Percentiles rank a stretch among this genome's conserved stretches.
Evolutionary conservation across 2,113 vertebrate genomes (phyloP).

Genomic region (Ornithorhynchus anatinus): DNA sequence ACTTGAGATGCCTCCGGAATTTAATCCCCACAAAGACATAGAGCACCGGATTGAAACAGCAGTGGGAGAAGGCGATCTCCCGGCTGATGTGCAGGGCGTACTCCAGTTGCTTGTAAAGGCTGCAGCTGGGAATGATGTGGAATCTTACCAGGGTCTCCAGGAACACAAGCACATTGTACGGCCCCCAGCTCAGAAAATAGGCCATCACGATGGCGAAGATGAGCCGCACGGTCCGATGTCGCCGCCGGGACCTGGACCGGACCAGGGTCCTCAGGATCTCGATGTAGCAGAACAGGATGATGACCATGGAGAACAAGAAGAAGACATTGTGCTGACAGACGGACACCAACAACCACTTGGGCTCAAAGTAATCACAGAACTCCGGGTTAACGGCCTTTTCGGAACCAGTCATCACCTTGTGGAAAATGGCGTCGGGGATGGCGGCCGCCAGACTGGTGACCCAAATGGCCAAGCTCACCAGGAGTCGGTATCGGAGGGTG

Average conservation of each 20-base stretch:
- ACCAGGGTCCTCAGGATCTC: slow-evolving; percentile 81
- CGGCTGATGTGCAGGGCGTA: slow-evolving; percentile 74
- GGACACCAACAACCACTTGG: slow-evolving; percentile 50
- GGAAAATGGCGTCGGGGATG: slow-evolving; percentile 71
- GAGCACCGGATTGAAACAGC: slow-evolving; percentile 92
- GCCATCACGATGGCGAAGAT: slow-evolving; percentile 84
- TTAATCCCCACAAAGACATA: slow-evolving; percentile 91
- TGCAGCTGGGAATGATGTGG: slow-evolving; percentile 50
- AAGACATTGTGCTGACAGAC: slow-evolving; percentile 80
- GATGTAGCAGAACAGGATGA: slow-evolving; percentile 82
- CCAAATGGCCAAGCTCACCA: slow-evolving; percentile 75
- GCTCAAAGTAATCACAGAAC: slow-evolving; percentile 58
- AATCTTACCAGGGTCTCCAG: slow-evolving; percentile 57
- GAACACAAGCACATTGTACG: slow-evolving; percentile 85
- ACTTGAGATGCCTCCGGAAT: slow-evolving; percentile 85
- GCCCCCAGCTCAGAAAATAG: slow-evolving; percentile 91
- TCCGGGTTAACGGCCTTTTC: fast-evolving
- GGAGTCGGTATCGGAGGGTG: slow-evolving; percentile 47
- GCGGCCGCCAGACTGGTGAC: slow-evolving; percentile 68
- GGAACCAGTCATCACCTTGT: neutral
- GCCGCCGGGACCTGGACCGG: slow-evolving; percentile 70
- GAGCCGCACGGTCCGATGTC: slow-evolving; percentile 82
- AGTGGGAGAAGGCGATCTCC: slow-evolving; percentile 87
- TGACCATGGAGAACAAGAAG: slow-evolving; percentile 76
- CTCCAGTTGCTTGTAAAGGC: slow-evolving; percentile 10